Base-by-base conservation (phyloP, 1,140 invertebrate genomes). In the Bombus haemorrhoidalis region DNA sequence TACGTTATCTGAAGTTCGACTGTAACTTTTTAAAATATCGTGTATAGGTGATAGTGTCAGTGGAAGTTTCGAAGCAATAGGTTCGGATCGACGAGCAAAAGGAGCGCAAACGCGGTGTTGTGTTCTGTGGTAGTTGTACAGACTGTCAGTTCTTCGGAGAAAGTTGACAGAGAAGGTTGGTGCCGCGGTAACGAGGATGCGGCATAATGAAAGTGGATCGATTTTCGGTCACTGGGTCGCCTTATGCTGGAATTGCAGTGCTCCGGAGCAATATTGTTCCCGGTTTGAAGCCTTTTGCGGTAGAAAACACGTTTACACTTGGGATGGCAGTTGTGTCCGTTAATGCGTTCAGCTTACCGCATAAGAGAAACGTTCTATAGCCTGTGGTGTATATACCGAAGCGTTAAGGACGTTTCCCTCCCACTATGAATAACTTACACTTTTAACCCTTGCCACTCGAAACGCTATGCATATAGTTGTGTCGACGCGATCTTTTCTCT, bases 31-130 rank as follows among this genome's bases (percentile, higher is more conserved):
- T 8, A 22, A 53, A 53, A 22, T 53, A 53, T 18, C 64, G 32
- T 32, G 15, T 18, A 43, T 18, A 18, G 28, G 18, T 39, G 41
- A 22, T 37, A 5, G 39, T 79, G 32, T 68, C 3, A 3, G 62
- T 28, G 22, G n/a, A 28, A 62, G 37, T 64, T 78, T 71, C 73
- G 10, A 43, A 62, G 25, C 72, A 57, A 69, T 83, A 47, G 64
- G 12, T 22, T n/a, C 47, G 62, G 69, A 81, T 81, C 69, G 69
- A 81, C 80, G 69, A 62, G 18, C 43, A 39, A 43, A 43, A 62
- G 69, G n/a, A 37, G 22, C 37, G 18, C 18, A 53, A 53, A 22
- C 47, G 13, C 37, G 4, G 22, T 43, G 69, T 34, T 57, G 47
- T 41, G 10, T 62, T 15, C 74, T 9, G 25, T 6, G 74, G 13